phyloP scores from a whole-genome alignment of 2,888 invertebrate species.

The Caradrina kadenii region DNA sequence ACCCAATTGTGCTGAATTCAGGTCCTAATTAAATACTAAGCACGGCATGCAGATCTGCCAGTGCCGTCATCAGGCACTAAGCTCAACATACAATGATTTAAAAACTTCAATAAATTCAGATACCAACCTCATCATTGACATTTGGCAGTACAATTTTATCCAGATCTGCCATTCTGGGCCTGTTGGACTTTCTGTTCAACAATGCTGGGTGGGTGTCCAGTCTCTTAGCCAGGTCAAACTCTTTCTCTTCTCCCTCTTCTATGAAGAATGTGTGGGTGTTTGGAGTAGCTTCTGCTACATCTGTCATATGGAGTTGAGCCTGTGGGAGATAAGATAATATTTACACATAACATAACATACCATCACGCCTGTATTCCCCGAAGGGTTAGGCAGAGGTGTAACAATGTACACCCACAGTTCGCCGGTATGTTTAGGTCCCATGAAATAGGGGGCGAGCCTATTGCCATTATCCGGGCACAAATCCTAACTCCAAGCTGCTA shows the following conservation, averaged over 20 bases:
- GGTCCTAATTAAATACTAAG: no score
- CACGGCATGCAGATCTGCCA: not conserved
- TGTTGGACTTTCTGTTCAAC: slow-evolving; percentile 92
- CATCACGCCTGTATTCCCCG: no score
- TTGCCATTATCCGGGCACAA: no score
- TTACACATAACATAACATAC: no score
- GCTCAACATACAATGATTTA: no score
- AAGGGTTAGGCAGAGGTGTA: no score
- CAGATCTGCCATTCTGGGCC: slow-evolving; percentile 91
- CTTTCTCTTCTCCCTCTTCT: slow-evolving; percentile 91
- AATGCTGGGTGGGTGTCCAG: slow-evolving; percentile 94
- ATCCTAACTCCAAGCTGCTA: no score
- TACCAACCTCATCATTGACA: slow-evolving; percentile 88
- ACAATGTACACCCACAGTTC: no score
- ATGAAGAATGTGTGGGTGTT: slow-evolving; percentile 96
- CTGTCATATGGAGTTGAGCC: slow-evolving; percentile 95
- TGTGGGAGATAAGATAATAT: slow-evolving; percentile 86
- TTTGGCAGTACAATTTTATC: slow-evolving; percentile 90
- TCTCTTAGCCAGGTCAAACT: slow-evolving; percentile 93
- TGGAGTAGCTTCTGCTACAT: slow-evolving; percentile 91
- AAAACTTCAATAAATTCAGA: not conserved
- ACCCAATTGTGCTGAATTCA: no score
- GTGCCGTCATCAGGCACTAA: no score
- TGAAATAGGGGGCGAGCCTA: no score
- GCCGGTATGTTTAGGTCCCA: no score